A percentile compares a stretch with the other conserved stretches of the same genome.
Evolutionary conservation across 2,113 vertebrate species (phyloP).

Genomic region (Lethenteron reissneri): DNA sequence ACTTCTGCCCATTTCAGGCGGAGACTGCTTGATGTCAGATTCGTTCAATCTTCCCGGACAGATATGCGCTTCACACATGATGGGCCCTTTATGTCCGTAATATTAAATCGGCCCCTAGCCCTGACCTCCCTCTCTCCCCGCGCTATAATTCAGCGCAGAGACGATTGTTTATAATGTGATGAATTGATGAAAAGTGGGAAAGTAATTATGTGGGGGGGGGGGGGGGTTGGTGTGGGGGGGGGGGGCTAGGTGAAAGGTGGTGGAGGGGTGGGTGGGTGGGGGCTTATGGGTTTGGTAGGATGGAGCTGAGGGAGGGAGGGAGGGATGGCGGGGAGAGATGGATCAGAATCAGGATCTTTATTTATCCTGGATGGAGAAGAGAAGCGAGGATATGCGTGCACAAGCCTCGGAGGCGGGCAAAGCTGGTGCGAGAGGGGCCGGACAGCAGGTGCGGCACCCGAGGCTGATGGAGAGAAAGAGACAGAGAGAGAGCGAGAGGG

Average conservation of each 20-base stretch:
- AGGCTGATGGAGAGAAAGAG: neutral
- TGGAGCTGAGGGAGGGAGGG: neutral
- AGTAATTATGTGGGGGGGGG: neutral
- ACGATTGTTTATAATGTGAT: conserved; percentile 6
- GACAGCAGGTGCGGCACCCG: neutral
- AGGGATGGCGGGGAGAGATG: neutral
- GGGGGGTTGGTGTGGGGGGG: neutral
- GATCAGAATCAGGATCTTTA: neutral
- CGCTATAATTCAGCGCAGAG: neutral
- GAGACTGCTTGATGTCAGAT: neutral
- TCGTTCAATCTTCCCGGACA: conserved; percentile 3
- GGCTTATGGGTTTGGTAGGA: neutral
- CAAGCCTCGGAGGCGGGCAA: too few relatives aligned
- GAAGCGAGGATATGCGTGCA: too few relatives aligned
- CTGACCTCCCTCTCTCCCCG: conserved; percentile 5
- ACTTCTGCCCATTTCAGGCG: neutral
- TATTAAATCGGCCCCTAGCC: conserved; percentile 5
- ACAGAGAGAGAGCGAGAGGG: neutral
- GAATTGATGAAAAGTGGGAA: conserved; percentile 6
- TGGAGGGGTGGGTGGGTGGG: neutral
- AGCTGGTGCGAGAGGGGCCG: too few relatives aligned
- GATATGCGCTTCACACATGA: conserved; percentile 1
- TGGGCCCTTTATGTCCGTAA: neutral
- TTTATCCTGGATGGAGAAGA: too few relatives aligned
- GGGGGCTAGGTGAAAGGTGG: conserved; percentile 1